Evolutionary conservation across 2,888 invertebrate species (phyloP).

Genomic region (Pantelozetes paolii): DNA sequence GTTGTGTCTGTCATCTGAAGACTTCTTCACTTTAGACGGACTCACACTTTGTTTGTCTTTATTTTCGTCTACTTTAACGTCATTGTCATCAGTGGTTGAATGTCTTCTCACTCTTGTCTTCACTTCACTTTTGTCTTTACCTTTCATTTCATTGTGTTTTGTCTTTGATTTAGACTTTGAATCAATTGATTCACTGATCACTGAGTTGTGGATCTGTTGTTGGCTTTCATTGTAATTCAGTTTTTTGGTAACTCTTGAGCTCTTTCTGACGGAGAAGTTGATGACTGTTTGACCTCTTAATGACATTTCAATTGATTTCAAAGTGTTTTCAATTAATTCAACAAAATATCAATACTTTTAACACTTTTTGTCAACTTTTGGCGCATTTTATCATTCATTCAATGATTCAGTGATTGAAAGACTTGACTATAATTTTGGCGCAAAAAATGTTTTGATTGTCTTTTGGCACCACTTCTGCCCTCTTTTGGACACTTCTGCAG

Average conservation of each 20-base stretch:
- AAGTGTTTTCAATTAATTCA: too few species aligned
- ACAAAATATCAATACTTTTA: too few species aligned
- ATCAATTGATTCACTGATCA: not conserved
- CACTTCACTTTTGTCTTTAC: not conserved
- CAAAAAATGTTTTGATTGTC: too few species aligned
- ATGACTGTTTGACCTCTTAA: not conserved
- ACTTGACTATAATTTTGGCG: too few species aligned
- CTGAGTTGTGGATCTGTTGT: not conserved
- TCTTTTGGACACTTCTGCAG: too few species aligned
- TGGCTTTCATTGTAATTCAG: conserved; percentile 21
- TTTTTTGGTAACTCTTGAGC: not conserved
- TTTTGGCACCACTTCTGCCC: too few species aligned
- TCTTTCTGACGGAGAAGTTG: conserved; percentile 1
- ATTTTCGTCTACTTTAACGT: not conserved
- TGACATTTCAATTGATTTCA: not conserved
- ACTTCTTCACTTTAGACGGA: conserved; percentile 20
- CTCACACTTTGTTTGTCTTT: not conserved
- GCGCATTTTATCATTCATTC: too few species aligned
- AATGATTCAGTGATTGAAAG: too few species aligned
- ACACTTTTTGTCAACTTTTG: too few species aligned
- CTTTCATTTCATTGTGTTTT: not conserved
- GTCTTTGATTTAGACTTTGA: not conserved
- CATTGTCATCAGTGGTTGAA: not conserved
- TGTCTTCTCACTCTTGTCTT: not conserved
- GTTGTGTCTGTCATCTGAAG: not conserved